phyloP scores from a whole-genome alignment of 2,888 invertebrate species.

The Erebia ligea region DNA sequence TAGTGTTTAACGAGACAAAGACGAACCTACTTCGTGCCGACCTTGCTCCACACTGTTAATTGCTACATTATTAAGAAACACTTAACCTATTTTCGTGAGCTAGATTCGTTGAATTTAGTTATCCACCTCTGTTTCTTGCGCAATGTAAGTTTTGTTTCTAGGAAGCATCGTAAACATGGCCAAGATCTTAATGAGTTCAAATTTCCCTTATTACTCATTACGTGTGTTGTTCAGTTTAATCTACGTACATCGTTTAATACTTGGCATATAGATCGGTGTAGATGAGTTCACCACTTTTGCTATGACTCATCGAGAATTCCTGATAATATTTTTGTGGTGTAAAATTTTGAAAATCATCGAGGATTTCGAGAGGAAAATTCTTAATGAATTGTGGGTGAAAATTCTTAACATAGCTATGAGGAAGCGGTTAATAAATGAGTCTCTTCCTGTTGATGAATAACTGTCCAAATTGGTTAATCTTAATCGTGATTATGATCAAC shows the following conservation, averaged over 20 bases:
- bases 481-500: neutral
- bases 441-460: neutral
- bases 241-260: slow-evolving; percentile 21
- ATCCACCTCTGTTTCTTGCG: slow-evolving; percentile 51
- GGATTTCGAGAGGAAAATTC: slow-evolving; percentile 4
- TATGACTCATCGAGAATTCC: slow-evolving; percentile 43
- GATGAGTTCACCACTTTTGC: slow-evolving; percentile 31
- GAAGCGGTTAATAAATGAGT: neutral
- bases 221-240: slow-evolving; percentile 32
- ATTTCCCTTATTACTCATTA: slow-evolving; percentile 41
- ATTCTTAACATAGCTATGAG: neutral
- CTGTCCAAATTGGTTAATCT: neutral
- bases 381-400: neutral
- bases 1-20: slow-evolving; percentile 48
- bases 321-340: slow-evolving; percentile 32
- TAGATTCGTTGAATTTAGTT: slow-evolving; percentile 61
- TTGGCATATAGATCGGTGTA: slow-evolving; percentile 25
- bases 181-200: slow-evolving; percentile 41
- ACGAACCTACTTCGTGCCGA: slow-evolving; percentile 54
- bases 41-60: slow-evolving; percentile 73
- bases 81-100: slow-evolving; percentile 76
- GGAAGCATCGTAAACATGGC: slow-evolving; percentile 48
- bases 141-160: slow-evolving; percentile 54
- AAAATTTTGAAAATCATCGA: slow-evolving; percentile 20
- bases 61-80: slow-evolving; percentile 76